Evolutionary conservation across 2,797 vertebrate species (phyloP).

Genomic region (Sorex maritimensis): DNA sequence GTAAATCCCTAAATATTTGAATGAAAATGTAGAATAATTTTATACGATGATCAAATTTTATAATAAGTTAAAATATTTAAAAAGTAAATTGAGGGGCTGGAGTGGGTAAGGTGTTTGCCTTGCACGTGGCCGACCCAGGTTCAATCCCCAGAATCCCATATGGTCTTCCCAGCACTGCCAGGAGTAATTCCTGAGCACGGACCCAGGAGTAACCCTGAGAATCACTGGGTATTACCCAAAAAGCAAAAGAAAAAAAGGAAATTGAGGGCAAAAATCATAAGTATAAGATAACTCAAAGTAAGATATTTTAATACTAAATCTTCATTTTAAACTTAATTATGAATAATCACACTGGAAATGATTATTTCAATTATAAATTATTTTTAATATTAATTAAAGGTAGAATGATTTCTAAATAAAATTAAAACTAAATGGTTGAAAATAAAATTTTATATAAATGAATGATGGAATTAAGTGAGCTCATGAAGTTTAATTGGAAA

Average conservation of each 20-base stretch:
- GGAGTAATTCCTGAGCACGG: too few species aligned
- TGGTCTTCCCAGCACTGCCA: too few species aligned
- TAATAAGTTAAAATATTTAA: too few species aligned
- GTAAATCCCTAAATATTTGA: neutral
- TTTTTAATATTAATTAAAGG: too few species aligned
- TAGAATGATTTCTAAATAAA: neutral
- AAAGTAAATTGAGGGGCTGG: too few species aligned
- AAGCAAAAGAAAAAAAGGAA: too few species aligned
- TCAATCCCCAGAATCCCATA: too few species aligned
- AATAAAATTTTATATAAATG: neutral
- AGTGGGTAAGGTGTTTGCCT: too few species aligned
- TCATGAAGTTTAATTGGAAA: slow-evolving; percentile 6
- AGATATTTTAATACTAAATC: neutral
- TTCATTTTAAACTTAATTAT: neutral
- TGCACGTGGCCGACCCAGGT: too few species aligned
- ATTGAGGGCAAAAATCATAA: neutral
- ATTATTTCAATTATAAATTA: slow-evolving; percentile 4
- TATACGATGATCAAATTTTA: slow-evolving; percentile 14
- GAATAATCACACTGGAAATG: neutral
- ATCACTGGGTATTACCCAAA: too few species aligned
- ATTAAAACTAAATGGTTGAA: slow-evolving; percentile 22
- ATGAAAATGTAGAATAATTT: neutral
- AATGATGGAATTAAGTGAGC: neutral
- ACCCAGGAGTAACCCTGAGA: too few species aligned
- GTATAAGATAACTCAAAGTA: neutral